Evolutionary conservation across 2,113 vertebrate species (phyloP).

Genomic region (Corythornis vintsioides): DNA sequence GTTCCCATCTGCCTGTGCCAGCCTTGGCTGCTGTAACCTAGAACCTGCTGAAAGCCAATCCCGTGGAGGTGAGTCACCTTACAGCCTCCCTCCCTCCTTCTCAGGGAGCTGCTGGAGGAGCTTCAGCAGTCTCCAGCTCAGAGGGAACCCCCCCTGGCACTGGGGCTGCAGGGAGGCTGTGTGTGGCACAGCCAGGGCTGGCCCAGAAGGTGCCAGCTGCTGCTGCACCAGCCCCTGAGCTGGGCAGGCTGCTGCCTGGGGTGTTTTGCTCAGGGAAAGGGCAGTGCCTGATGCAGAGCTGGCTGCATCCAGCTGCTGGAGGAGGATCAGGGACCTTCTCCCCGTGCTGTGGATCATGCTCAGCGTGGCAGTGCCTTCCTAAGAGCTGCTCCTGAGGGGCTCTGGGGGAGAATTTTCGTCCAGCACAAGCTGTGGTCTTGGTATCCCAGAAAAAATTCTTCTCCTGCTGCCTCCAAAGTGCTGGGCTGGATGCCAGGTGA

Average conservation of each 20-base stretch:
- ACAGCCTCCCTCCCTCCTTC: neutral
- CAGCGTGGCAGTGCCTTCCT: fast-evolving
- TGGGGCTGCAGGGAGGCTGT: too few species aligned
- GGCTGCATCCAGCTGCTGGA: neutral
- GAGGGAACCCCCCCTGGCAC: too few species aligned
- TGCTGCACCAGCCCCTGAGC: neutral
- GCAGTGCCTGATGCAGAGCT: fast-evolving
- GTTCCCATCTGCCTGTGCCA: neutral
- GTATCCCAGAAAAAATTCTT: neutral
- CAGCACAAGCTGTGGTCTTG: fast-evolving
- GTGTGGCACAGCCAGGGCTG: neutral
- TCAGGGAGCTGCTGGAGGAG: fast-evolving
- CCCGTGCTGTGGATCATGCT: neutral
- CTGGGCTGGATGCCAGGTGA: neutral
- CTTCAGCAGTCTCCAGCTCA: too few species aligned
- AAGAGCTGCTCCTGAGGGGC: fast-evolving
- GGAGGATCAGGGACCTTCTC: neutral
- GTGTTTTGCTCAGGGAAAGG: neutral
- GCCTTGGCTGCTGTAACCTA: neutral
- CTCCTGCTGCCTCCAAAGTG: too few species aligned
- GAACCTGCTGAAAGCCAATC: neutral
- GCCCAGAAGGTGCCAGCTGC: fast-evolving
- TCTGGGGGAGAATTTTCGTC: neutral
- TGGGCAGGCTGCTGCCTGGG: fast-evolving
- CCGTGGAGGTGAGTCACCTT: neutral